Conservation (phyloP, 2,888 invertebrate genomes). For the Sarcophaga carnaria region DNA sequence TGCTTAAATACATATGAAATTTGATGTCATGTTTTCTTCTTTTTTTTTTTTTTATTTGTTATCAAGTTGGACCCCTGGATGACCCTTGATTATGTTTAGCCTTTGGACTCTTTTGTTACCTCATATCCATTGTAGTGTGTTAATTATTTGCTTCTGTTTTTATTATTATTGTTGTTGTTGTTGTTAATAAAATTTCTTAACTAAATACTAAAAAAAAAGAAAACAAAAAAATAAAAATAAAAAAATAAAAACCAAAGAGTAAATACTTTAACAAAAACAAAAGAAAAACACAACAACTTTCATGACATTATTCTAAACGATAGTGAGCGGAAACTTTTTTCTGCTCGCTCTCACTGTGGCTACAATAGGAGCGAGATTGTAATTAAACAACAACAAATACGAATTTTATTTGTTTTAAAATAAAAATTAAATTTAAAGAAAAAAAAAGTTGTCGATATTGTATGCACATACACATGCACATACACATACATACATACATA, state of each 20-base stretch:
- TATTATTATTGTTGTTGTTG: neutral
- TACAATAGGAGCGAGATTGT: neutral
- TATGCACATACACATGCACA: neutral
- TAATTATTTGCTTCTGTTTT: neutral
- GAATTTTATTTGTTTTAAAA: constrained; percentile 4
- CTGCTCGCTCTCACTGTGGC: constrained; percentile 3
- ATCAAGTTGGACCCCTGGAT: constrained; percentile 7
- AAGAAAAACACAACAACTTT: neutral
- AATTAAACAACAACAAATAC: neutral
- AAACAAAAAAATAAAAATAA: neutral
- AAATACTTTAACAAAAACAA: constrained; percentile 15
- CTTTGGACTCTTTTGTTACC: constrained; percentile 42
- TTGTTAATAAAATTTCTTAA: too few species aligned
- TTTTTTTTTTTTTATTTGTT: neutral
- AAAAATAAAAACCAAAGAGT: constrained; percentile 5
- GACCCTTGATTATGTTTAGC: constrained; percentile 28
- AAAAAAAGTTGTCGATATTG: constrained; percentile 15
- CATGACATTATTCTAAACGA: constrained; percentile 15
- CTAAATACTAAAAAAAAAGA: neutral
- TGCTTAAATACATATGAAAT: neutral
- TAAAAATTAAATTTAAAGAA: neutral
- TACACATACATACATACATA: neutral
- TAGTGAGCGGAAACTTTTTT: constrained; percentile 26
- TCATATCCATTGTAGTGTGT: neutral
- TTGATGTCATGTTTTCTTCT: neutral